phyloP scores from a whole-genome alignment of 1,140 invertebrate genomes.

The Bombus balteatus region DNA sequence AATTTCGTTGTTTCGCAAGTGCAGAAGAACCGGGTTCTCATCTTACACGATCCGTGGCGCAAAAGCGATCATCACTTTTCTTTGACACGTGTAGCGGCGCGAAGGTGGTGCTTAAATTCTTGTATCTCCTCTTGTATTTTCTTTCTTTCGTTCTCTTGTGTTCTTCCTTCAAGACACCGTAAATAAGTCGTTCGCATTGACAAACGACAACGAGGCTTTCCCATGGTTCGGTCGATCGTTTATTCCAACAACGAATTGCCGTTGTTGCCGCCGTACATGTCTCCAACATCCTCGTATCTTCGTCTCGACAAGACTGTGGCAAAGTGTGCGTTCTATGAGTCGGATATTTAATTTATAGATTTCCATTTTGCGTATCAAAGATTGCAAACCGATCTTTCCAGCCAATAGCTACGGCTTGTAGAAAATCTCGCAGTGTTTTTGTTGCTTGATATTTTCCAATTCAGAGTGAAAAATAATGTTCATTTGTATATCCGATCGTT shows the following conservation, averaged over 20 bases:
- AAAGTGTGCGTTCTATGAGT: background rate
- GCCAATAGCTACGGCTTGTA: background rate
- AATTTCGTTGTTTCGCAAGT: background rate
- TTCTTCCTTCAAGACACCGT: background rate
- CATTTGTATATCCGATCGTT: background rate
- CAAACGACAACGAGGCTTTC: conserved; percentile 1
- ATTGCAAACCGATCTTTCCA: background rate
- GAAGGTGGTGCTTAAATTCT: background rate
- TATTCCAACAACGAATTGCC: conserved; percentile 9
- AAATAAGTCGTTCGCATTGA: conserved; percentile 11
- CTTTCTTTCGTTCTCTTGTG: background rate
- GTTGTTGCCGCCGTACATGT: background rate
- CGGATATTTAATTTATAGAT: background rate
- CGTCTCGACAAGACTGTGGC: background rate
- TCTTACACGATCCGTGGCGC: background rate
- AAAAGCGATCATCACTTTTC: background rate
- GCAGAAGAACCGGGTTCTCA: background rate
- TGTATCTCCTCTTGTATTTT: background rate
- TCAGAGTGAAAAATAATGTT: background rate
- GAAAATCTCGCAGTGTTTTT: background rate
- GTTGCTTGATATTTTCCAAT: background rate
- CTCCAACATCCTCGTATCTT: background rate
- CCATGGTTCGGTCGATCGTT: background rate
- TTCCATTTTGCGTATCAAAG: background rate
- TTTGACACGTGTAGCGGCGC: background rate